Percentiles rank a stretch among this genome's conserved stretches.
These are phyloP conservation scores for Alviniconcha marisindica DNA, from an alignment of 1,140 invertebrate genomes.

Conservation along the genomic window DNA sequence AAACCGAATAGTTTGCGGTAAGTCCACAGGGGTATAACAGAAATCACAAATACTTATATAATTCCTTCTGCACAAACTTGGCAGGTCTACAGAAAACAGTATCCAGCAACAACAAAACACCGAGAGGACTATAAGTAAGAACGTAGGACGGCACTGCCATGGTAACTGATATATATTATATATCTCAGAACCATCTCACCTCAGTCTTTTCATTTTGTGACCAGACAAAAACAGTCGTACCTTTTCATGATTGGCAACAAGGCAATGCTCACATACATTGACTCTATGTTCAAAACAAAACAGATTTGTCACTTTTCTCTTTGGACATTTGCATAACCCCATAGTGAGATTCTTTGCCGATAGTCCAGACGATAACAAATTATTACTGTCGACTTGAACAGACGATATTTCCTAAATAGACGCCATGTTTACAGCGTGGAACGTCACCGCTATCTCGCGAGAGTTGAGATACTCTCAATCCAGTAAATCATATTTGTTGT, in stretches of 20 bases:
- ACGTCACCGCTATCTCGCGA: slow-evolving; percentile 37
- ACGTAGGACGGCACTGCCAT: too few relatives aligned
- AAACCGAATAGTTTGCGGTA: too few relatives aligned
- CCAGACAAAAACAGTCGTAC: slow-evolving; percentile 79
- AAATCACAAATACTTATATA: too few relatives aligned
- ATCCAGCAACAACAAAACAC: too few relatives aligned
- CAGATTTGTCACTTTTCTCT: slow-evolving; percentile 96
- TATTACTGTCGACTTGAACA: not conserved
- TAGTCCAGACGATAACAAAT: not conserved
- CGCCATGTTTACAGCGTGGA: slow-evolving; percentile 50
- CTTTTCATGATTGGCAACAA: slow-evolving; percentile 96
- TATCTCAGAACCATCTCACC: too few relatives aligned
- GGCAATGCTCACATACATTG: slow-evolving; percentile 99
- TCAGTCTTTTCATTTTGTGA: not conserved
- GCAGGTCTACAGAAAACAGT: too few relatives aligned
- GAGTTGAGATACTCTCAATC: not conserved
- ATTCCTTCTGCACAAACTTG: too few relatives aligned
- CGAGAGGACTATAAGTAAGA: too few relatives aligned
- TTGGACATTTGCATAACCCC: slow-evolving; percentile 98
- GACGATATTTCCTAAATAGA: not conserved
- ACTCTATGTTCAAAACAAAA: slow-evolving; percentile 99
- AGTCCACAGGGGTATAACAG: too few relatives aligned
- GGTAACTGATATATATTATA: too few relatives aligned
- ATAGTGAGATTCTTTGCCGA: slow-evolving; percentile 77
- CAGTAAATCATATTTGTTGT: not conserved